These are phyloP conservation scores for Adrianichthys oophorus DNA, from an alignment of 2,797 vertebrate species.

Conservation along the genomic window DNA sequence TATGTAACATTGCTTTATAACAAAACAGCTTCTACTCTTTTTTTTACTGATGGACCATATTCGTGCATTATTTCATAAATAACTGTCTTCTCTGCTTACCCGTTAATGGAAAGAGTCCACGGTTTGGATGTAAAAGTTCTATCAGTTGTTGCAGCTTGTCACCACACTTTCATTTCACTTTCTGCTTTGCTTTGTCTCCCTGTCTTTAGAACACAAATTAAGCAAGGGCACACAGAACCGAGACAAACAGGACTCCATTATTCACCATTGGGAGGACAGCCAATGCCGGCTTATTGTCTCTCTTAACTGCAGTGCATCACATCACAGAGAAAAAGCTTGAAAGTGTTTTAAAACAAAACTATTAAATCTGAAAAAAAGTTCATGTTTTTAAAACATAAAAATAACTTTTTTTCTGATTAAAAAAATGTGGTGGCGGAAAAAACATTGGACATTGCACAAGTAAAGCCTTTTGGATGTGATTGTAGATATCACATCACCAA, in stretches of 20 bases:
- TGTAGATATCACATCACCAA: too few relatives aligned
- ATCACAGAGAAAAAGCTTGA: constrained; percentile 16
- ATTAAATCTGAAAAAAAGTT: constrained; percentile 11
- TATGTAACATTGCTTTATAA: too few relatives aligned
- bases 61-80: too few relatives aligned
- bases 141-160: constrained; percentile 32
- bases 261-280: constrained; percentile 67
- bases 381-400: too few relatives aligned
- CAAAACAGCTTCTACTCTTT: too few relatives aligned
- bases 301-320: constrained; percentile 45
- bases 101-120: too few relatives aligned
- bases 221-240: constrained; percentile 49
- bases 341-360: constrained; percentile 22
- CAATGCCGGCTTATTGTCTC: constrained; percentile 44
- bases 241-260: constrained; percentile 59
- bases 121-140: constrained; percentile 17
- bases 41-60: too few relatives aligned
- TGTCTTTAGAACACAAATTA: constrained; percentile 15
- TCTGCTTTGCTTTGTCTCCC: constrained; percentile 17
- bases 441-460: too few relatives aligned
- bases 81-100: too few relatives aligned
- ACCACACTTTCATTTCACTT: constrained; percentile 28
- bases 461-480: too few relatives aligned
- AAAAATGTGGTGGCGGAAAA: too few relatives aligned
- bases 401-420: too few relatives aligned